phyloP scores from a whole-genome alignment of 2,797 vertebrate genomes.

The Loris lydekkerianus region DNA sequence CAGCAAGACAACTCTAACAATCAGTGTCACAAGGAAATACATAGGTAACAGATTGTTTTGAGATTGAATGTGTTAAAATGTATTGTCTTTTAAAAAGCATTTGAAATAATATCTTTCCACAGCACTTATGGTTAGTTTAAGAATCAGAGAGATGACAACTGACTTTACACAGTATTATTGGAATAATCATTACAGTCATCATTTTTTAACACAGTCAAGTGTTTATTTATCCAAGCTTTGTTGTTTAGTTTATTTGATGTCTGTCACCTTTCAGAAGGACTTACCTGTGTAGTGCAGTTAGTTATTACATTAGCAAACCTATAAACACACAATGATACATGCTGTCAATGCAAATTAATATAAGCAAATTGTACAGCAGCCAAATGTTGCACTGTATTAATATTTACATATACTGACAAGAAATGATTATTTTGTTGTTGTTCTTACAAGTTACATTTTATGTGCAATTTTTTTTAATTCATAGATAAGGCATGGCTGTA shows the following conservation, averaged over 20 bases:
- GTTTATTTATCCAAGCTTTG: conserved; percentile 75
- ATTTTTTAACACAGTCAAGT: conserved; percentile 45
- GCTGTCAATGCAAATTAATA: conserved; percentile 5
- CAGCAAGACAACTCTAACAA: conserved; percentile 71
- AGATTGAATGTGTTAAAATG: conserved; percentile 25
- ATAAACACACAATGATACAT: not conserved
- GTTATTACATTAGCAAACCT: conserved; percentile 38
- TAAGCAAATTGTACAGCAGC: not conserved
- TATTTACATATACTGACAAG: not conserved
- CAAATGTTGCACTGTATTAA: not conserved
- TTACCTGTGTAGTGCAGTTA: not conserved
- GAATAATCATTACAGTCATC: conserved; percentile 62
- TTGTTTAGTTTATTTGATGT: conserved; percentile 18
- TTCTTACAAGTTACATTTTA: not conserved
- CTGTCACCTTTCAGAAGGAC: conserved; percentile 38
- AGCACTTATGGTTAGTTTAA: conserved; percentile 60
- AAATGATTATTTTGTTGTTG: not conserved
- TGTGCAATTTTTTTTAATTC: not conserved
- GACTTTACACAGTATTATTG: conserved; percentile 46
- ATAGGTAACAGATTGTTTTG: conserved; percentile 61
- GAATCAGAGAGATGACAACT: conserved; percentile 71
- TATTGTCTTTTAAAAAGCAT: not conserved
- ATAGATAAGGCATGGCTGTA: not conserved
- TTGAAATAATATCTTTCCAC: conserved; percentile 33
- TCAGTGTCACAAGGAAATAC: conserved; percentile 64